Conservation (phyloP, 92 coral and sea anemone species). For the Metridium senile region DNA sequence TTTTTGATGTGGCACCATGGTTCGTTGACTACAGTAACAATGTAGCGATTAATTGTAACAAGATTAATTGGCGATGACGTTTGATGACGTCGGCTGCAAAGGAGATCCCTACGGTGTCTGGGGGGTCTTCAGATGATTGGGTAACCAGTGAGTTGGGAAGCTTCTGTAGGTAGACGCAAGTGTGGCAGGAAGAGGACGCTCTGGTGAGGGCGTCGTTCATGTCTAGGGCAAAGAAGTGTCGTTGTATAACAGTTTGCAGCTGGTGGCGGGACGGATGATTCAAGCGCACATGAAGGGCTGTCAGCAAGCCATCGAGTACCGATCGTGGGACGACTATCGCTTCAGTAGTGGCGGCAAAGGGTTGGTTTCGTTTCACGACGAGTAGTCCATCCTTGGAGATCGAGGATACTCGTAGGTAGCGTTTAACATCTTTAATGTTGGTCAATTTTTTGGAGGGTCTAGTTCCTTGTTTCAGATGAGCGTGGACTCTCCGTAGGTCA, state of each 20-base stretch:
- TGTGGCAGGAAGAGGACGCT: too few species aligned
- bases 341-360: background rate
- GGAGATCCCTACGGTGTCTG: slow-evolving; percentile 50
- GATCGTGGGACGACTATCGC: slow-evolving; percentile 4
- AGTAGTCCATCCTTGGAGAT: slow-evolving; percentile 33
- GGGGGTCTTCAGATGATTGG: slow-evolving; percentile 52
- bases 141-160: slow-evolving; percentile 28
- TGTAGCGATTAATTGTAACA: too few species aligned
- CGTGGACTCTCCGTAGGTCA: slow-evolving; percentile 43
- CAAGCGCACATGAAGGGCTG: background rate
- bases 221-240: too few species aligned
- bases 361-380: background rate
- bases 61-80: slow-evolving; percentile 40
- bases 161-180: slow-evolving; percentile 45
- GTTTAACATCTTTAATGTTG: slow-evolving; percentile 38
- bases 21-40: too few species aligned
- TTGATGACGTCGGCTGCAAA: slow-evolving; percentile 63
- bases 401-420: slow-evolving; percentile 19
- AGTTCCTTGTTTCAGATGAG: slow-evolving; percentile 48
- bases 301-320: background rate
- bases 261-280: slow-evolving; percentile 20
- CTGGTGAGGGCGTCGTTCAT: too few species aligned
- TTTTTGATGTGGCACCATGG: too few species aligned
- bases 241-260: too few species aligned
- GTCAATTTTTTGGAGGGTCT: slow-evolving; percentile 39